A percentile compares a stretch with the other conserved stretches of the same genome.
Evolutionary conservation across 2,113 vertebrate genomes (phyloP).

Genomic region (Thryonomys swinderianus): DNA sequence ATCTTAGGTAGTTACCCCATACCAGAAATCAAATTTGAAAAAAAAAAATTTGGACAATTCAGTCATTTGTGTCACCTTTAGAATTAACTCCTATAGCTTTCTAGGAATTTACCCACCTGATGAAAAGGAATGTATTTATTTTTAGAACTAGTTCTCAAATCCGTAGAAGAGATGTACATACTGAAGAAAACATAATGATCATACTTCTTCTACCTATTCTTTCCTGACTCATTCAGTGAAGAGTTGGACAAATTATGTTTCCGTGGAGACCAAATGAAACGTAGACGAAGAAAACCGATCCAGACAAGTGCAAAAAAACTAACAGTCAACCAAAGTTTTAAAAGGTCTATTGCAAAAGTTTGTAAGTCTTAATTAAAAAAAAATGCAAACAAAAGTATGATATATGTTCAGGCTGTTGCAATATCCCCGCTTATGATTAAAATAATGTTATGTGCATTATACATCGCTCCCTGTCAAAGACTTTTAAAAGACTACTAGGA

Average conservation of each 20-base stretch:
- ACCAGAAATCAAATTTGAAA: neutral
- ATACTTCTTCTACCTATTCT: neutral
- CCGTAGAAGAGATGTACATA: neutral
- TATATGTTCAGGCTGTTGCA: neutral
- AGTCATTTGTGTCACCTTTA: slow-evolving; percentile 29
- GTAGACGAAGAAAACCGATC: slow-evolving; percentile 35
- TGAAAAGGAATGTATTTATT: neutral
- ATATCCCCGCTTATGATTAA: neutral
- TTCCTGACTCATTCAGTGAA: neutral
- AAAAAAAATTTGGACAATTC: neutral
- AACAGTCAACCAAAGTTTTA: neutral
- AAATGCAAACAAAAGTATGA: neutral
- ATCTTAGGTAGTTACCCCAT: neutral
- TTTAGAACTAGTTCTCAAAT: neutral
- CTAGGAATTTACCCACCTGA: neutral
- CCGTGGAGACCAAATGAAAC: neutral
- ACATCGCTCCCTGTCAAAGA: neutral
- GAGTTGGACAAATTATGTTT: neutral
- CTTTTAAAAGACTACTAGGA: neutral
- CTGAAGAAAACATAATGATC: slow-evolving; percentile 1
- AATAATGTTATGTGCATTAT: neutral
- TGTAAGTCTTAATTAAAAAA: neutral
- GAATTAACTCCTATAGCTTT: neutral
- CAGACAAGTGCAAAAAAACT: neutral
- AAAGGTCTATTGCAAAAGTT: neutral